These are phyloP conservation scores for Psilopsiagon aymara DNA, from an alignment of 2,113 vertebrate genomes.

Conservation along the genomic window DNA sequence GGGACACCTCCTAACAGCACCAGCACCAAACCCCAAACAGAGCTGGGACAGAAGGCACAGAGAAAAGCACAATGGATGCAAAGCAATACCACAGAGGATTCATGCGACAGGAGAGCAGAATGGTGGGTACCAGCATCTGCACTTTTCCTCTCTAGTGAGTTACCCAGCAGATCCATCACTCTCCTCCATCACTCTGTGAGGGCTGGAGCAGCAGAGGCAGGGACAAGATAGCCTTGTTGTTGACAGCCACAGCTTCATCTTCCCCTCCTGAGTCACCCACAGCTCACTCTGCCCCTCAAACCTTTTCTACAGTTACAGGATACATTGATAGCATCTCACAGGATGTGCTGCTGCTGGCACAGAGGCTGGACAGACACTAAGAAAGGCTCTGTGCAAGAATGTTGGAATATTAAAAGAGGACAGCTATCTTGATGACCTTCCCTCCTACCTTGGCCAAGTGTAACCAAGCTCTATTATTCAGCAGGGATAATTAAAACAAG, in stretches of 20 bases:
- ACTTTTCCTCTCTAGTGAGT: not conserved
- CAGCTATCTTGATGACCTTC: constrained; percentile 63
- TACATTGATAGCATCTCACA: constrained; percentile 28
- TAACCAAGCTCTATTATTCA: not conserved
- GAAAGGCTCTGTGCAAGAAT: constrained; percentile 9
- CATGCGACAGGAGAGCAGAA: rapidly evolving
- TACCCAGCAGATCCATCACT: not conserved
- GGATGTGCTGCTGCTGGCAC: constrained; percentile 34
- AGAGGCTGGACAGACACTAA: not conserved
- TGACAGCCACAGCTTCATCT: not conserved
- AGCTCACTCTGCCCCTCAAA: not conserved
- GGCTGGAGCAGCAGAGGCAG: not conserved
- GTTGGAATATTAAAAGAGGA: not conserved
- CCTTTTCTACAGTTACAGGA: constrained; percentile 39
- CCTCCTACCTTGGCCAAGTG: not conserved
- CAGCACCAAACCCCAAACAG: not conserved
- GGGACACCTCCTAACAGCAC: not conserved
- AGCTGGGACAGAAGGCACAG: not conserved
- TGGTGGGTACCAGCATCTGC: rapidly evolving
- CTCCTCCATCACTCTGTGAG: not conserved
- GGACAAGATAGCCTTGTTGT: not conserved
- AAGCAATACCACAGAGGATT: rapidly evolving
- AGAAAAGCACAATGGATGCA: not conserved
- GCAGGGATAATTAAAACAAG: constrained; percentile 23
- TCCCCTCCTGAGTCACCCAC: not conserved